These are phyloP conservation scores for Aphelenchoides besseyi DNA, from an alignment of 1,140 invertebrate species.

Conservation along the genomic window DNA sequence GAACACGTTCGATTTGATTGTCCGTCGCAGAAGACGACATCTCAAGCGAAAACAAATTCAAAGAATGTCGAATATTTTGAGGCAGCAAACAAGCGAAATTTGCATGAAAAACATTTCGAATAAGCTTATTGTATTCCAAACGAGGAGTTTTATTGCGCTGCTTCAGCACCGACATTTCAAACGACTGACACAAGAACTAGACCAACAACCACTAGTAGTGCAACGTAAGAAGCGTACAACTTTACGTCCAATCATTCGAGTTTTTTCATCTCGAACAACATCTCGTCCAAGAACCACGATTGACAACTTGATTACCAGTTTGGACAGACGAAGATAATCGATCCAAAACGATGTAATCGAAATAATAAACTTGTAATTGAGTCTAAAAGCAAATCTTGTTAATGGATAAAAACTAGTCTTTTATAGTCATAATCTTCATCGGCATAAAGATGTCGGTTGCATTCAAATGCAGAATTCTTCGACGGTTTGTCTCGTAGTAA, in stretches of 20 bases:
- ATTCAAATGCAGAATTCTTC: background rate
- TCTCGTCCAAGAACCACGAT: background rate
- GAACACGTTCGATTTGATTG: too few species aligned
- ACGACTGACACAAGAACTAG: background rate
- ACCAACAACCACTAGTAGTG: too few species aligned
- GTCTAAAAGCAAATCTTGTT: background rate
- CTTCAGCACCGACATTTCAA: background rate
- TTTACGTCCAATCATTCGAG: too few species aligned
- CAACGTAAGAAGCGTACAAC: too few species aligned
- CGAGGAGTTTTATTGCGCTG: constrained; percentile 20
- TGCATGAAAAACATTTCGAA: background rate
- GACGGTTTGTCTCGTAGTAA: too few species aligned
- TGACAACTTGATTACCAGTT: background rate
- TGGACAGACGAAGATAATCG: background rate
- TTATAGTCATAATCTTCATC: background rate
- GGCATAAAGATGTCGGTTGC: background rate
- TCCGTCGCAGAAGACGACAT: too few species aligned
- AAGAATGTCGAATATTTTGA: too few species aligned
- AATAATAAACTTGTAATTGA: background rate
- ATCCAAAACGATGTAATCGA: background rate
- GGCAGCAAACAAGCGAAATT: too few species aligned
- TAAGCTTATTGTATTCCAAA: constrained; percentile 16
- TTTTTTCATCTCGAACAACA: background rate
- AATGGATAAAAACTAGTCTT: background rate
- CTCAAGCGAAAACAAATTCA: too few species aligned